Evolutionary conservation across 2,888 invertebrate genomes (phyloP).

Genomic region (Coremacera marginata): DNA sequence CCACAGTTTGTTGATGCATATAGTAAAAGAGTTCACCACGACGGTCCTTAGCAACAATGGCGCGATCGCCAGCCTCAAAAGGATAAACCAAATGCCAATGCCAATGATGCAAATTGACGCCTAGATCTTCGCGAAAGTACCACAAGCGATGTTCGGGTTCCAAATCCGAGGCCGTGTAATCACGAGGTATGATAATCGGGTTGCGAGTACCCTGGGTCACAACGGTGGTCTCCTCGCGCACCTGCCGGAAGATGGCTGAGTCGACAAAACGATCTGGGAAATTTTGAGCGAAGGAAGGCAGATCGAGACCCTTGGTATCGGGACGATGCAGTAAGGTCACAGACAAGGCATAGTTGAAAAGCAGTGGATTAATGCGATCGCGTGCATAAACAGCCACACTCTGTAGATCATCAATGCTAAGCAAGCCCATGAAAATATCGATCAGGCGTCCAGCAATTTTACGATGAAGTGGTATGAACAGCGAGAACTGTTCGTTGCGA

Average conservation of each 20-base stretch:
- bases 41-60: slow-evolving; percentile 75
- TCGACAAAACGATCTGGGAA: slow-evolving; percentile 78
- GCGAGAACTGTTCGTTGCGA: slow-evolving; percentile 77
- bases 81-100: slow-evolving; percentile 80
- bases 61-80: slow-evolving; percentile 75
- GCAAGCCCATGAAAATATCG: slow-evolving; percentile 79
- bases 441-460: slow-evolving; percentile 77
- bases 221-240: slow-evolving; percentile 73
- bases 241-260: slow-evolving; percentile 72
- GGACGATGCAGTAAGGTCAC: slow-evolving; percentile 79
- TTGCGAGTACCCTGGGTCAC: slow-evolving; percentile 77
- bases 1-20: slow-evolving; percentile 77
- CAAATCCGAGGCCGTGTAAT: slow-evolving; percentile 80
- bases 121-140: slow-evolving; percentile 73
- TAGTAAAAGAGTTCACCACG: slow-evolving; percentile 85
- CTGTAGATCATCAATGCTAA: slow-evolving; percentile 78
- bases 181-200: slow-evolving; percentile 73
- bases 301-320: slow-evolving; percentile 74
- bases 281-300: slow-evolving; percentile 76
- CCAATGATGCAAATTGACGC: slow-evolving; percentile 72
- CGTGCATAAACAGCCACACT: slow-evolving; percentile 78
- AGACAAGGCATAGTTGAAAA: slow-evolving; percentile 84
- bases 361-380: slow-evolving; percentile 81
- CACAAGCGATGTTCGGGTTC: slow-evolving; percentile 81
- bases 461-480: slow-evolving; percentile 79